phyloP scores from a whole-genome alignment of 2,797 vertebrate genomes.

The Thripadectes ignobilis region DNA sequence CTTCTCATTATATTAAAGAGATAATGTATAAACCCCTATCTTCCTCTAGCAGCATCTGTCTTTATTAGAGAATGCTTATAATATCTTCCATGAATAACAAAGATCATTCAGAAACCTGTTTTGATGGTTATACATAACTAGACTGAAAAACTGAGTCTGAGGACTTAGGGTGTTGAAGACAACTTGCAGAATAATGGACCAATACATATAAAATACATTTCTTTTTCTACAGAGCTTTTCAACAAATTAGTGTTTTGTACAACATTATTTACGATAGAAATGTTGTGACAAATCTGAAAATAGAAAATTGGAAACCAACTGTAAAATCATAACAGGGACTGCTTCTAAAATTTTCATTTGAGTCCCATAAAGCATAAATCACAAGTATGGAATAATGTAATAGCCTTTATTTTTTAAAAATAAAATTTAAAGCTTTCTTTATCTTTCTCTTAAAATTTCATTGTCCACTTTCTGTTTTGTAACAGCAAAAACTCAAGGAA shows the following conservation, averaged over 20 bases:
- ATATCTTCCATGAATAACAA: background rate
- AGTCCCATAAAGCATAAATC: background rate
- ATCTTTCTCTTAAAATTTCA: background rate
- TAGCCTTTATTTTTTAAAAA: background rate
- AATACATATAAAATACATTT: background rate
- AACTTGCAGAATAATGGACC: background rate
- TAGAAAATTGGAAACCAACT: background rate
- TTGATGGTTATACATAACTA: background rate
- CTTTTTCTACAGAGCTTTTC: background rate
- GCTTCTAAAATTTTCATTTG: background rate
- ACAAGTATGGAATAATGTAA: background rate
- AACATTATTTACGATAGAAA: background rate
- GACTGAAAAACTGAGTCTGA: background rate
- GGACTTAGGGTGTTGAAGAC: background rate
- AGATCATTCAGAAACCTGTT: background rate
- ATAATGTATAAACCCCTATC: background rate
- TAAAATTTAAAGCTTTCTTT: background rate
- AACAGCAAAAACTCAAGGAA: slow-evolving; percentile 92
- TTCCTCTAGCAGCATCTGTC: background rate
- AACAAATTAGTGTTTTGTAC: background rate
- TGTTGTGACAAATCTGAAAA: background rate
- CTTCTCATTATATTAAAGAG: slow-evolving; percentile 21
- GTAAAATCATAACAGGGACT: background rate
- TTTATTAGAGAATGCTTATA: background rate
- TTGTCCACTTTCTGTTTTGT: background rate